Conservation (phyloP, 2,113 vertebrate genomes). For the Polypterus bichir region DNA sequence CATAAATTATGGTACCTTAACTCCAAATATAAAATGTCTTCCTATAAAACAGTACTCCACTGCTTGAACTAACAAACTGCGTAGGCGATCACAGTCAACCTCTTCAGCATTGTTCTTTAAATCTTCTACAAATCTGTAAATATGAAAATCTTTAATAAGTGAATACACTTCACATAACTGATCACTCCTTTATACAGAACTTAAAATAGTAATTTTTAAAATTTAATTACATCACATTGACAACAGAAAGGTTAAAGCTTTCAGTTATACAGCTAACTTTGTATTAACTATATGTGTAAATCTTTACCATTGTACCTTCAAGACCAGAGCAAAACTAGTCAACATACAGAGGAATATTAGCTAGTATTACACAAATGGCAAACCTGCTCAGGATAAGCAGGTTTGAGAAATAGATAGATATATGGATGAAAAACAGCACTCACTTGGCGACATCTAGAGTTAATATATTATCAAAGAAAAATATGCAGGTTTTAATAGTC, state of each 20-base stretch:
- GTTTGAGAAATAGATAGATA: too few relatives aligned
- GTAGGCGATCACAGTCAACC: slow-evolving; percentile 21
- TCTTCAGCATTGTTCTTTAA: slow-evolving; percentile 31
- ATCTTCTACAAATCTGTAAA: slow-evolving; percentile 22
- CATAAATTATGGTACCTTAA: slow-evolving; percentile 45
- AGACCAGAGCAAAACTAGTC: too few relatives aligned
- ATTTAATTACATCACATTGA: too few relatives aligned
- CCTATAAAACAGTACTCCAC: slow-evolving; percentile 65
- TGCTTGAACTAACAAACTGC: slow-evolving; percentile 43
- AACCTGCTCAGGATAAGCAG: too few relatives aligned
- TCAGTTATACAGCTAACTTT: not conserved
- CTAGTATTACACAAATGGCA: too few relatives aligned
- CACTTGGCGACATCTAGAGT: too few relatives aligned
- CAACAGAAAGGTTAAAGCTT: not conserved
- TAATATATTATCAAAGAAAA: too few relatives aligned
- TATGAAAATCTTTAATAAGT: not conserved
- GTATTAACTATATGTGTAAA: not conserved
- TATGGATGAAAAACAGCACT: too few relatives aligned
- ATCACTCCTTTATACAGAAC: not conserved
- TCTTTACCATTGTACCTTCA: too few relatives aligned
- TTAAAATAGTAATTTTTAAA: not conserved
- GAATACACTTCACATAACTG: too few relatives aligned
- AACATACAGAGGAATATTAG: too few relatives aligned
- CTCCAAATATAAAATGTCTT: slow-evolving; percentile 60
- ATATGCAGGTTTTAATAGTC: too few relatives aligned